Base-by-base conservation (phyloP, 2,888 invertebrate species). In the Leucophora obtusa region DNA sequence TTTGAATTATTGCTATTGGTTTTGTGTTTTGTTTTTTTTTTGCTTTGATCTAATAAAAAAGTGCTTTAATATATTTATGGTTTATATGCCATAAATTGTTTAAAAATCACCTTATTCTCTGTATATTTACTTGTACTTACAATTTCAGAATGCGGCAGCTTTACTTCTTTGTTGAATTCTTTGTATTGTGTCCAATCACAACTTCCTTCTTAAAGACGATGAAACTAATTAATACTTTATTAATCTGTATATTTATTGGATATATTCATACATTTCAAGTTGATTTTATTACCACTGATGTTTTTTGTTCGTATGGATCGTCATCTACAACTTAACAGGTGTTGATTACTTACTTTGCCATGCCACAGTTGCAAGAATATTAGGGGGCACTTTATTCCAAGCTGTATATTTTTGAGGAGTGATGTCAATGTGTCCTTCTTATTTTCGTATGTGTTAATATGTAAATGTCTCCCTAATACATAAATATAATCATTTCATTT, bases 1-100 rank as follows among this genome's bases (percentile, higher is more conserved):
- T 63, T 58, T 63, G 59, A 72, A 80, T 72, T 73, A 83, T 78
- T 80, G 71, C 71, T 76, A 6, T n/a, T 28, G 21, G 21, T 28
- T 28, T 28, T n/a, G n/a, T n/a, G n/a, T n/a, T n/a, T n/a, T n/a
- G n/a, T n/a, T 28, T 28, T 28, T 28, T 21, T 43, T 56, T n/a
- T 43, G 71, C 50, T 58, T 17, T 43, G 17, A 33, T 65, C 65
- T 21, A 47, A 38, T n/a, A 24, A 38, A 14, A 56, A 28, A 53
- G 68, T 21, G 66, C 15, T 28, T 65, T 47, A 70, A 74, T 50
- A 63, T 51, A 35, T 66, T 73, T 72, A 43, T 72, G 66, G 58
- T 50, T 65, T 58, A 33, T 50, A 35, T 56, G 56, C 18, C 62
- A 56, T 69, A 70, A 63, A 65, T 66, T 77, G n/a, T 14, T 56